These are phyloP conservation scores for Cataglyphis rosenhaueri DNA, from an alignment of 2,888 invertebrate genomes.

Conservation along the genomic window DNA sequence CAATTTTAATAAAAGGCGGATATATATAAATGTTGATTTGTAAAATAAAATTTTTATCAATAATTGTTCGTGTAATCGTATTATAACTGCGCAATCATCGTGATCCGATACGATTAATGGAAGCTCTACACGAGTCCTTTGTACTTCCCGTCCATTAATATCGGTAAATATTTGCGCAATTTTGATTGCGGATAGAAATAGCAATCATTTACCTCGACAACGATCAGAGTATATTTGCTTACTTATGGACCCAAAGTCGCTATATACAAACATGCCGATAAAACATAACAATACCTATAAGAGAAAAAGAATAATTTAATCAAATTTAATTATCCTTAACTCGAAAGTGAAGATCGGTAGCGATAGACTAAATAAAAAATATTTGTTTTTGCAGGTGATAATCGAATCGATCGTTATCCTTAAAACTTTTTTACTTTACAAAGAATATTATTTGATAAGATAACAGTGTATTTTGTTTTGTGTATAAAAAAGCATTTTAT, in stretches of 20 bases:
- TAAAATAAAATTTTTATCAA: neutral
- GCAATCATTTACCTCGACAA: conserved; percentile 25
- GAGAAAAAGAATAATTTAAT: neutral
- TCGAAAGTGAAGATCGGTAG: neutral
- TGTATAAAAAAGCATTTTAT: neutral
- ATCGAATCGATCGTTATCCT: neutral
- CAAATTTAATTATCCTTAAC: neutral
- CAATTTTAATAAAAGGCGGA: neutral
- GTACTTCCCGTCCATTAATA: conserved; percentile 28
- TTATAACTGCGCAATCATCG: conserved; percentile 1
- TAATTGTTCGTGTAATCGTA: conserved; percentile 6
- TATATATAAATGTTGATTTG: neutral
- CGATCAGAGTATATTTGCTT: conserved; percentile 25
- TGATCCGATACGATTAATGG: neutral
- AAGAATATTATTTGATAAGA: neutral
- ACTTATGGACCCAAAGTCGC: conserved; percentile 24
- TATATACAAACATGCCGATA: neutral
- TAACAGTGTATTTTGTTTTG: neutral
- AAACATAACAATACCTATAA: neutral
- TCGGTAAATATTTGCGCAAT: conserved; percentile 34
- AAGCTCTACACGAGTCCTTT: neutral
- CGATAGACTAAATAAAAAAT: neutral
- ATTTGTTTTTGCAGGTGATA: neutral
- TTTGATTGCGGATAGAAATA: conserved; percentile 23
- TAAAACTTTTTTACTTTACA: neutral